Evolutionary conservation across 2,888 invertebrate species (phyloP), one percentile per base, ranked within the genome.

Genomic region (Lysandra coridon): DNA sequence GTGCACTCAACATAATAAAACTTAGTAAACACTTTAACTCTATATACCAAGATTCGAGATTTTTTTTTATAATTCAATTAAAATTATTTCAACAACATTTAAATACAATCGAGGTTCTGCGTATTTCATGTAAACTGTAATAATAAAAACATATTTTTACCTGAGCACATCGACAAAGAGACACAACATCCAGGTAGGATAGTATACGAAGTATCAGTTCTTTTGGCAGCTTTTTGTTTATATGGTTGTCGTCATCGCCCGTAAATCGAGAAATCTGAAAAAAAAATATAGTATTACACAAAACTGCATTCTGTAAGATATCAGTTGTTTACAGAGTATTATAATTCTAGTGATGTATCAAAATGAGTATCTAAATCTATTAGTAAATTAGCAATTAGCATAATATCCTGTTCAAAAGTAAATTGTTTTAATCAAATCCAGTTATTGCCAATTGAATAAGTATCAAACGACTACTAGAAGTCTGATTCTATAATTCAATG

Each of bases 201-300:
- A 99, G 97, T 88, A 99, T 98, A 89, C 98, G 96, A 86, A 99
- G 95, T 81, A 99, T 95, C 84, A 99, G 95, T 95, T 99, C 99
- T 92, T 99, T 99, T 79, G 99, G 99, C 90, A 99, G 96, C 95
- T 98, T 99, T 88, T 97, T 97, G 94, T 99, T 99, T 87, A 99
- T 98, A 87, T 97, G 96, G 83, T 97, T 97, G 86, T 98, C 98
- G 91, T 98, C 98, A 83, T 97, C 97, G 82, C 96, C 93, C 89
- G 96, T 87, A 83, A 96, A 96, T 88, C 97, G 96, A 86, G 96
- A 95, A 90, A 97, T 95, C 97, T 97, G 95, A 49, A 93, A 95
- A 82, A 40, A 60, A 80, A 23, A 23, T 23, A 80, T 69, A 80
- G n/a, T 60, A 62, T 40, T 33, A 30, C 2, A 49, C 30, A 64